Evolutionary conservation across 92 coral and sea anemone genomes (phyloP), one percentile per base, ranked within the genome.

Genomic region (Porites rus): DNA sequence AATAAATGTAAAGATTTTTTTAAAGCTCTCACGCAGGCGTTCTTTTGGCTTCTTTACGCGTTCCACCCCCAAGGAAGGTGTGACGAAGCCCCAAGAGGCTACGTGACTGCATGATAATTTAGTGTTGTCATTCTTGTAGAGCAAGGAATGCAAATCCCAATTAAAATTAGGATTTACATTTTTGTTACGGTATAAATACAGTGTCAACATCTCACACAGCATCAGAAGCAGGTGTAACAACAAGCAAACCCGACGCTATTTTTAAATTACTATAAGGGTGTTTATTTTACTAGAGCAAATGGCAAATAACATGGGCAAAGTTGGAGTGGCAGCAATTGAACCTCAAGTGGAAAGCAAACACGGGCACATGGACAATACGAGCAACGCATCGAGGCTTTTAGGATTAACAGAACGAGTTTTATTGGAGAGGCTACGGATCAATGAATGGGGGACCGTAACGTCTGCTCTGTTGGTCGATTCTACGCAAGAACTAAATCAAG

Each of bases 391-490:
- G 7, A 56, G 86, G 2, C 86, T 0, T 31, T 80, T 82, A 14
- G 86, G 86, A 18, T 7, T 69, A 8, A 4, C 18, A 38, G 86
- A 82, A 46, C 65, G 19, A 25, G 81, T 82, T 25, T 65, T 82
- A 31, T 7, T 82, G 1, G 81, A 71, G 19, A 69, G 81, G 56
- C 81, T 21, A 54, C 24, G 53, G 7, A 43, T 82, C 6, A 38
- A 82, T 28, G 14, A n/a, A n/a, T 71, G 86, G 86, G 86, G 86
- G 2, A 60, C 52, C 13, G 65, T 82, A 31, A 54, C 86, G 8
- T 38, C 76, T 71, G 86, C 31, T 1, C 58, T 82, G 67, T 80
- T 82, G 7, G 10, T 82, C 17, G 80, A 70, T 51, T 69, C 86
- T 18, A 25, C 25, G 10, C 66, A 51, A 71, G 68, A 82, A 82